Percentiles rank a stretch among this genome's conserved stretches.
Evolutionary conservation across 1,140 invertebrate species (phyloP).

Genomic region (Drosophila auraria): DNA sequence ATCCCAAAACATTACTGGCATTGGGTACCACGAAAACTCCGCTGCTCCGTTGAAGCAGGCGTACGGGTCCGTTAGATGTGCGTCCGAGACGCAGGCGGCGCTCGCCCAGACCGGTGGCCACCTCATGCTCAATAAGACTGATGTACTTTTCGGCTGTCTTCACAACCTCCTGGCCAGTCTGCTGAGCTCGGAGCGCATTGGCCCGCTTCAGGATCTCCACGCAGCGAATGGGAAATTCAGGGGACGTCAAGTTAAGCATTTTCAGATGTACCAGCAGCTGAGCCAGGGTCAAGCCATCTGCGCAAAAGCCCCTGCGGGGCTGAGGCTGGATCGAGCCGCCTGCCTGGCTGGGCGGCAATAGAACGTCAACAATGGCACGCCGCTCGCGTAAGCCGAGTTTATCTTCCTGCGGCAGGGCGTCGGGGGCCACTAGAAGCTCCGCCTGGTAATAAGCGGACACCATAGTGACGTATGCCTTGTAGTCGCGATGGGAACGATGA

Average conservation of each 20-base stretch:
- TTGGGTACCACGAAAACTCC: not conserved
- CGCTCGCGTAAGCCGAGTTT: not conserved
- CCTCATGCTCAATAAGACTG: constrained; percentile 4
- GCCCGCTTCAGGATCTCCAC: constrained; percentile 3
- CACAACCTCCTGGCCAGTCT: not conserved
- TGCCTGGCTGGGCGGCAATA: not conserved
- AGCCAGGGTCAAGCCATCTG: not conserved
- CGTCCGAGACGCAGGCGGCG: not conserved
- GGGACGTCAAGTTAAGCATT: not conserved
- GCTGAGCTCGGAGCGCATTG: not conserved
- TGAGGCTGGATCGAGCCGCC: too few relatives aligned
- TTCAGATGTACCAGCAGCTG: constrained; percentile 1
- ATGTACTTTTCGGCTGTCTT: not conserved
- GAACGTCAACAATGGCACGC: not conserved
- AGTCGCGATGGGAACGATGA: constrained; percentile 40
- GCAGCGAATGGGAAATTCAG: not conserved
- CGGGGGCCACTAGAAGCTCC: not conserved
- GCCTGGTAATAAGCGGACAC: constrained; percentile 1
- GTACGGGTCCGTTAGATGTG: not conserved
- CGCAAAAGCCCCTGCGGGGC: not conserved
- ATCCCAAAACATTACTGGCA: too few relatives aligned
- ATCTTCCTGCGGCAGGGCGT: too few relatives aligned
- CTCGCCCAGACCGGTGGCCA: not conserved
- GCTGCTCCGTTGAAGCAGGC: not conserved
- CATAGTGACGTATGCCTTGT: constrained; percentile 27